Conservation (phyloP, 2,113 vertebrate species). For the Ophthalmolycus amberensis region DNA sequence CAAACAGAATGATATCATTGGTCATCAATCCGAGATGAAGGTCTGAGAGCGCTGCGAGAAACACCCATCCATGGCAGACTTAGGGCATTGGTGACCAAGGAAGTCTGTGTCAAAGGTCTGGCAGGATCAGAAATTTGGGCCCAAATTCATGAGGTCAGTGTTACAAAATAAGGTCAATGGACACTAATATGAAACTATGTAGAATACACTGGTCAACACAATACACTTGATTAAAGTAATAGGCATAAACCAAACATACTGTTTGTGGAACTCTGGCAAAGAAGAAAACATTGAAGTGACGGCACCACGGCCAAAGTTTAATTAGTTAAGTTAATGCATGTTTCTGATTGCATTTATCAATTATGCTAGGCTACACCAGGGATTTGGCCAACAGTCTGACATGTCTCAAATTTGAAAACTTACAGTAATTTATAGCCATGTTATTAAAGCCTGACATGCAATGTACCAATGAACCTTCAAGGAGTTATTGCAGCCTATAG, state of each 20-base stretch:
- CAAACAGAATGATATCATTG: not conserved
- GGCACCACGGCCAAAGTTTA: too few species aligned
- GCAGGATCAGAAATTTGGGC: not conserved
- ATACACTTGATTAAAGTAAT: not conserved
- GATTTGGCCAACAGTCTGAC: not conserved
- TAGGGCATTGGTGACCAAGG: not conserved
- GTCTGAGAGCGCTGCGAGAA: not conserved
- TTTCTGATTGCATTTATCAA: not conserved
- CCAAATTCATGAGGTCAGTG: not conserved
- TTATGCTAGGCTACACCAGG: not conserved
- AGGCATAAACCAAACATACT: not conserved
- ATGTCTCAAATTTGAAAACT: not conserved
- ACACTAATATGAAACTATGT: not conserved
- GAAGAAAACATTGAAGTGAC: not conserved
- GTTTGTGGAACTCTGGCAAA: not conserved
- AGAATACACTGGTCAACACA: conserved; percentile 1
- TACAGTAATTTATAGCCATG: not conserved
- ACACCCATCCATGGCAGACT: not conserved
- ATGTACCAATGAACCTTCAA: conserved; percentile 5
- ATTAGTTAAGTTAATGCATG: not conserved
- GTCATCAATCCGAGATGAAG: not conserved
- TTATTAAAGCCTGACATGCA: conserved; percentile 5
- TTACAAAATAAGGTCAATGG: not conserved
- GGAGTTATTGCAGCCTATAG: conserved; percentile 29
- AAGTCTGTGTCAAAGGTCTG: not conserved